Conservation (phyloP, 2,113 vertebrate genomes). For the Cottus gobio region DNA sequence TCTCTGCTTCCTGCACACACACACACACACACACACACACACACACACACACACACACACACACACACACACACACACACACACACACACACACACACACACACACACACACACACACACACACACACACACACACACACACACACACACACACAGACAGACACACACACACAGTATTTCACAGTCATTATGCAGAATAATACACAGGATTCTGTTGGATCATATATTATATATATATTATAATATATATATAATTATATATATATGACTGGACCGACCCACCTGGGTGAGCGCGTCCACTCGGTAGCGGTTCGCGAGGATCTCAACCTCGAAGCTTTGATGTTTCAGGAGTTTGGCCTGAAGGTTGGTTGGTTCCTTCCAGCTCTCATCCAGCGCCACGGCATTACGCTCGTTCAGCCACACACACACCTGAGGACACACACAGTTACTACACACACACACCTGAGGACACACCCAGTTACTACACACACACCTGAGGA, state of each 20-base stretch:
- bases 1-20: slow-evolving; percentile 85
- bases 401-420: slow-evolving; percentile 91
- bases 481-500: neutral
- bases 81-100: neutral
- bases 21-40: neutral
- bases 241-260: too few relatives aligned
- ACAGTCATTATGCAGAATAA: too few relatives aligned
- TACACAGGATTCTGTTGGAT: neutral
- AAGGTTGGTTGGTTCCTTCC: slow-evolving; percentile 86
- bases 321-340: slow-evolving; percentile 88
- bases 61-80: neutral
- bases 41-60: neutral
- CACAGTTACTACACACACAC: slow-evolving; percentile 23
- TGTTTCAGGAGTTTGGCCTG: slow-evolving; percentile 89
- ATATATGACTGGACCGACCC: neutral
- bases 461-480: too few relatives aligned
- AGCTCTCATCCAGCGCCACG: slow-evolving; percentile 87
- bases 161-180: too few relatives aligned
- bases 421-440: slow-evolving; percentile 79
- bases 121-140: neutral
- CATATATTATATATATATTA: too few relatives aligned
- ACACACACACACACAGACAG: neutral
- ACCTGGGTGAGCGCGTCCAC: slow-evolving; percentile 81
- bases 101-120: neutral
- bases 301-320: slow-evolving; percentile 81